Evolutionary conservation across 1,140 invertebrate species (phyloP).

Genomic region (Goniozus legneri): DNA sequence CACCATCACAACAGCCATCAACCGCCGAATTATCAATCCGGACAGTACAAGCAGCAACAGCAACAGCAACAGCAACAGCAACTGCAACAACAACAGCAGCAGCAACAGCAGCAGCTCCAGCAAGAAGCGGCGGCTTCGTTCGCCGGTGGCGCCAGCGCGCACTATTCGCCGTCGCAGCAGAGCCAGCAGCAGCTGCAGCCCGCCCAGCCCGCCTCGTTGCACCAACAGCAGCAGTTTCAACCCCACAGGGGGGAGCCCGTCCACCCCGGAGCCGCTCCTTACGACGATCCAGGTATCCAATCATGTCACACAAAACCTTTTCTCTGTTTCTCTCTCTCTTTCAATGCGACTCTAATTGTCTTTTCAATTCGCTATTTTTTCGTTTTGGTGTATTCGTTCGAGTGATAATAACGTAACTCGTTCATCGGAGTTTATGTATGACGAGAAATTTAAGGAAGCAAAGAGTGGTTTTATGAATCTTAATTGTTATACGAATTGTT

Average conservation of each 20-base stretch:
- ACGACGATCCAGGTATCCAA: conserved; percentile 39
- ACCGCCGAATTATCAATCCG: not conserved
- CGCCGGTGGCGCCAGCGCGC: conserved; percentile 17
- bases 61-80: conserved; percentile 19
- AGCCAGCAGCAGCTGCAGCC: conserved; percentile 40
- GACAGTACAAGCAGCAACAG: conserved; percentile 1
- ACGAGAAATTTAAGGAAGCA: no score
- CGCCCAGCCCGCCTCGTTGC: conserved; percentile 32
- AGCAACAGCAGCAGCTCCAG: conserved; percentile 23
- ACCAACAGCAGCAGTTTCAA: conserved; percentile 39
- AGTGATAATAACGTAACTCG: no score
- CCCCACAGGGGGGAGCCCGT: conserved; percentile 29
- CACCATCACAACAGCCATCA: conserved; percentile 20
- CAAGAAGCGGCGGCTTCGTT: conserved; percentile 14
- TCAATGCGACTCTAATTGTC: no score
- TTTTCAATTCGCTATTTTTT: no score
- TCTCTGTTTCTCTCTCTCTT: no score
- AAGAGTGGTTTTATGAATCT: no score
- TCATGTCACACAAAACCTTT: no score
- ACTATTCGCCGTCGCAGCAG: conserved; percentile 31
- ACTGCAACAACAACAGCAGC: conserved; percentile 23
- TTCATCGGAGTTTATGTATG: no score
- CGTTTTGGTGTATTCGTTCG: no score
- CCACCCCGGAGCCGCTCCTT: conserved; percentile 24
- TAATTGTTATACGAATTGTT: no score